Evolutionary conservation across 2,113 vertebrate genomes (phyloP).

Genomic region (Trachemys scripta): DNA sequence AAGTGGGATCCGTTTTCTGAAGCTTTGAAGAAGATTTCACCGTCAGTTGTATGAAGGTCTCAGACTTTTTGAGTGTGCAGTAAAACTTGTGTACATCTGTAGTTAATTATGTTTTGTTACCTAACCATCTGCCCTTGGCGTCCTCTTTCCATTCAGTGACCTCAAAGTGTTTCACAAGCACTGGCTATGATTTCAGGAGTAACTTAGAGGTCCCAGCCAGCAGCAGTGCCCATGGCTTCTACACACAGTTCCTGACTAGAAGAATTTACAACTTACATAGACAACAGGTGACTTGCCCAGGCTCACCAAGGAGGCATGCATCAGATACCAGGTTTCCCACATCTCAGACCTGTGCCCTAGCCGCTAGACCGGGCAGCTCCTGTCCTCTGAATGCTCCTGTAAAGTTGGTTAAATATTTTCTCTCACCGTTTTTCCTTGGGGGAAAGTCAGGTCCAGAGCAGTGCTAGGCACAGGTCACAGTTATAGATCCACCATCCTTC

Average conservation of each 20-base stretch:
- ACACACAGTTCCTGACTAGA: not conserved
- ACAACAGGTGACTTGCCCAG: not conserved
- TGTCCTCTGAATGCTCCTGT: slow-evolving; percentile 16
- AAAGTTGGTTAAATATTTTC: slow-evolving; percentile 33
- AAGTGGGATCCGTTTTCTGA: rapidly evolving
- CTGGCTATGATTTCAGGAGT: not conserved
- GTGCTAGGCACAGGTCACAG: too few species aligned
- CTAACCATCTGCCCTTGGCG: rapidly evolving
- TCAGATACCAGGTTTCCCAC: slow-evolving; percentile 10
- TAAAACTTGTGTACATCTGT: rapidly evolving
- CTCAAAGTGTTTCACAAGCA: not conserved
- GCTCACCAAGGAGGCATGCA: not conserved
- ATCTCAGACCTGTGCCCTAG: not conserved
- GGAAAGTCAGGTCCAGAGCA: slow-evolving; percentile 27
- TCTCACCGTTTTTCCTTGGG: slow-evolving; percentile 43
- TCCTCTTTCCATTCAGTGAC: not conserved
- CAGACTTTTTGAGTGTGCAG: not conserved
- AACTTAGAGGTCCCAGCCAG: not conserved
- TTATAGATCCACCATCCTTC: too few species aligned
- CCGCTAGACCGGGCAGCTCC: not conserved
- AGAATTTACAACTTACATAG: not conserved
- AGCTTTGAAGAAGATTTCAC: not conserved
- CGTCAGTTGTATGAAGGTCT: not conserved
- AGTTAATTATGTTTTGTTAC: not conserved
- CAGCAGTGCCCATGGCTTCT: slow-evolving; percentile 10